phyloP scores from a whole-genome alignment of 2,113 vertebrate species.

The Stigmatopora nigra region DNA sequence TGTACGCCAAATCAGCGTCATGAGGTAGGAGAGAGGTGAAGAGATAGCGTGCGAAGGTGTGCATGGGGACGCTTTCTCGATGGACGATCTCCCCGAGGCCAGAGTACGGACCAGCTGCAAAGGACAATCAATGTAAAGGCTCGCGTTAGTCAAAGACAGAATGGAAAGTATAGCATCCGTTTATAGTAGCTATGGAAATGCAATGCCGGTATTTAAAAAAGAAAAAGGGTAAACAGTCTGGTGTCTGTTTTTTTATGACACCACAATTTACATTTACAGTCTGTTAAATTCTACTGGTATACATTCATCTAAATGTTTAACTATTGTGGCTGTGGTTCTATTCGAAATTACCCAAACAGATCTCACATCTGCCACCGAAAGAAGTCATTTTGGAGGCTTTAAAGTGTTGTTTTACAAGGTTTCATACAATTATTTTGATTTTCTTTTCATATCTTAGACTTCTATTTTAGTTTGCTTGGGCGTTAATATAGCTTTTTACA shows the following conservation, averaged over 20 bases:
- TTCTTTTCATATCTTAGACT: no score
- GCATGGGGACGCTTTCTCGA: conserved; percentile 99
- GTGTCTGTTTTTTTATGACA: not conserved
- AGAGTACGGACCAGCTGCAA: conserved; percentile 89
- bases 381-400: not conserved
- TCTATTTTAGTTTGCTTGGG: no score
- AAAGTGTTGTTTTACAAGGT: no score
- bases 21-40: conserved; percentile 99
- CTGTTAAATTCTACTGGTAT: not conserved
- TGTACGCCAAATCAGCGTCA: conserved; percentile 98
- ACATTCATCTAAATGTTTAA: not conserved
- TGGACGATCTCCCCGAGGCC: conserved; percentile 95
- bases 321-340: no score
- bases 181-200: not conserved
- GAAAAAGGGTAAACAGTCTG: not conserved
- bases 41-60: conserved; percentile 99
- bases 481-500: no score
- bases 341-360: not conserved
- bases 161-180: not conserved
- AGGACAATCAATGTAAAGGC: not conserved
- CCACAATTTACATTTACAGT: not conserved
- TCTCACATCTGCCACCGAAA: not conserved
- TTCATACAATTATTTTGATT: no score
- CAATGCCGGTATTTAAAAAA: not conserved
- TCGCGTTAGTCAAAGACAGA: conserved; percentile 1